phyloP scores from a whole-genome alignment of 2,797 vertebrate species.

The Trachurus trachurus region DNA sequence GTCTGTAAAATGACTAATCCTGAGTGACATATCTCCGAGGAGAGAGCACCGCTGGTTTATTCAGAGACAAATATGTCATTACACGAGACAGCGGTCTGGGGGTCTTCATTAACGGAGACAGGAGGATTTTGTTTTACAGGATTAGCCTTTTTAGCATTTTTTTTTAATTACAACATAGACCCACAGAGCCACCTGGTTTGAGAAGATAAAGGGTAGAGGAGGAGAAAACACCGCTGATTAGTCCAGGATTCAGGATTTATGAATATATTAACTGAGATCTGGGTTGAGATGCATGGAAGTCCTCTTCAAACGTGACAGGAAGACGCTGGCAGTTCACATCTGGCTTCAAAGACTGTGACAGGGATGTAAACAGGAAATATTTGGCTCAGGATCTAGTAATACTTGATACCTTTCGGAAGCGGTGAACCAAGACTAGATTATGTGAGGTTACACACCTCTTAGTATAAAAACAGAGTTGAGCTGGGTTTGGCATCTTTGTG shows the following conservation, averaged over 20 bases:
- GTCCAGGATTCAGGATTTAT: conserved; percentile 52
- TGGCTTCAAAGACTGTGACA: conserved; percentile 50
- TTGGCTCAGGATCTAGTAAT: conserved; percentile 29
- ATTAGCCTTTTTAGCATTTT: conserved; percentile 83
- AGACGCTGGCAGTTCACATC: conserved; percentile 50
- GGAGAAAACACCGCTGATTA: conserved; percentile 58
- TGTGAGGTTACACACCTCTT: conserved; percentile 11
- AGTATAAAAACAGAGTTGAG: conserved; percentile 10
- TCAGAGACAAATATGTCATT: conserved; percentile 66
- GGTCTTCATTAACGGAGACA: conserved; percentile 70
- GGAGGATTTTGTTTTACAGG: conserved; percentile 74
- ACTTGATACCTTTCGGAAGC: conserved; percentile 37
- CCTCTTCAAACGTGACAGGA: conserved; percentile 48
- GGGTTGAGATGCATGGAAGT: conserved; percentile 38
- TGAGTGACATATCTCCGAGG: conserved; percentile 33
- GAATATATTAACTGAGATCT: conserved; percentile 68
- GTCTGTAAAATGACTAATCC: conserved; percentile 48
- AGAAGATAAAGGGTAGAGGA: conserved; percentile 74
- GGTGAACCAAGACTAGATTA: not conserved
- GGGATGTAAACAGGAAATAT: conserved; percentile 15
- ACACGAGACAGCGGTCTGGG: conserved; percentile 55
- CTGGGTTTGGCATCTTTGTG: not conserved
- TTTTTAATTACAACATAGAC: conserved; percentile 81
- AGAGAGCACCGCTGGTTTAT: conserved; percentile 48
- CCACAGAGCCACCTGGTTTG: conserved; percentile 81